Evolutionary conservation across 2,888 invertebrate genomes (phyloP).

Genomic region (Flabesymbios commensalis): DNA sequence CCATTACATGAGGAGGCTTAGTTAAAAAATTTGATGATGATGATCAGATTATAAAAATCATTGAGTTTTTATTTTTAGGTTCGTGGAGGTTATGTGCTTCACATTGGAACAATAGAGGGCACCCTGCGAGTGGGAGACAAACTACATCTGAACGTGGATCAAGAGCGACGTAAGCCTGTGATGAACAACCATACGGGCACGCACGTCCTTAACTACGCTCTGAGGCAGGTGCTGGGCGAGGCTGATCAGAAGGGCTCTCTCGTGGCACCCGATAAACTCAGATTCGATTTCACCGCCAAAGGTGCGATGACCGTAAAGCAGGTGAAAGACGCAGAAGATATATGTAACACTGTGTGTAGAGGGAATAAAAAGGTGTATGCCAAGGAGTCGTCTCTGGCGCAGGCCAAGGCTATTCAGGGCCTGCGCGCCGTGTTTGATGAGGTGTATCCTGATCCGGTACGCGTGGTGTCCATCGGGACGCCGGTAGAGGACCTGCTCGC

Average conservation of each 20-base stretch:
- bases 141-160: slow-evolving; percentile 67
- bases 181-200: slow-evolving; percentile 99
- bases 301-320: slow-evolving; percentile 85
- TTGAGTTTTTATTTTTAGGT: slow-evolving; percentile 72
- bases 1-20: no score
- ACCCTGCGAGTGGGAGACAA: slow-evolving; percentile 82
- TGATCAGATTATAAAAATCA: no score
- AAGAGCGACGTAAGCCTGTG: slow-evolving; percentile 75
- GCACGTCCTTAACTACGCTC: slow-evolving; percentile 91
- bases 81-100: slow-evolving; percentile 94
- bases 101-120: slow-evolving; percentile 83
- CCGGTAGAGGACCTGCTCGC: slow-evolving; percentile 85
- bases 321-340: slow-evolving; percentile 82
- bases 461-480: slow-evolving; percentile 89
- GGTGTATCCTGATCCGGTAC: slow-evolving; percentile 88
- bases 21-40: no score
- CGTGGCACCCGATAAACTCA: slow-evolving; percentile 92
- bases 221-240: slow-evolving; percentile 85
- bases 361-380: slow-evolving; percentile 83
- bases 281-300: slow-evolving; percentile 89
- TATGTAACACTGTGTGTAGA: slow-evolving; percentile 76
- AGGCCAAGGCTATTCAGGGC: slow-evolving; percentile 78
- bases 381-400: slow-evolving; percentile 78
- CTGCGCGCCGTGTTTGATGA: slow-evolving; percentile 95
- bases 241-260: slow-evolving; percentile 96